These are phyloP conservation scores for Lypha dubia DNA, from an alignment of 2,888 invertebrate species.

Conservation along the genomic window DNA sequence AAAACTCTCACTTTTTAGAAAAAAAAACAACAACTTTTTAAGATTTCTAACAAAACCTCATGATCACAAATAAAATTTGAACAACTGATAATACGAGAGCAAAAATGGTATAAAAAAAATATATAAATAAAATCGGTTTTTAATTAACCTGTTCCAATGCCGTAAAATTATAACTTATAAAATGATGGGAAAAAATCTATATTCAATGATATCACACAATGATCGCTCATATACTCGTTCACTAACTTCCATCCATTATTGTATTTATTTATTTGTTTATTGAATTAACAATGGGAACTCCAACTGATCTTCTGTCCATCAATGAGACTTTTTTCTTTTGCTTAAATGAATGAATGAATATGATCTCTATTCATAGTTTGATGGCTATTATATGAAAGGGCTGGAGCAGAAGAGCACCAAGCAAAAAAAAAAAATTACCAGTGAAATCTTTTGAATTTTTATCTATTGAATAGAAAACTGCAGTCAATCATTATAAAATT, in stretches of 20 bases:
- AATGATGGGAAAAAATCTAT: constrained; percentile 63
- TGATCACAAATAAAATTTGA: constrained; percentile 2
- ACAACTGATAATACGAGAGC: constrained; percentile 14
- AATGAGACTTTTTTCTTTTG: background rate
- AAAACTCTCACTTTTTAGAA: constrained; percentile 41
- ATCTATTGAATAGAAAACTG: constrained; percentile 75
- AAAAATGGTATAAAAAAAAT: constrained; percentile 27
- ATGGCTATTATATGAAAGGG: constrained; percentile 18
- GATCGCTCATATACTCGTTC: background rate
- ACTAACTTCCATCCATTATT: background rate
- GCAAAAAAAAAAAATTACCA: background rate
- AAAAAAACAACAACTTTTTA: background rate
- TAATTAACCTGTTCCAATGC: constrained; percentile 61
- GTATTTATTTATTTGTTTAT: constrained; percentile 29
- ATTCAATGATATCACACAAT: constrained; percentile 49
- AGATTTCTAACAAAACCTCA: constrained; percentile 12
- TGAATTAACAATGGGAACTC: constrained; percentile 21
- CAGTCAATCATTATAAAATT: constrained; percentile 81
- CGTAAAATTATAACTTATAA: constrained; percentile 63
- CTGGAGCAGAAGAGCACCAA: too few species aligned
- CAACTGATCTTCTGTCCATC: constrained; percentile 18
- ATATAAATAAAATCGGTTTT: constrained; percentile 65
- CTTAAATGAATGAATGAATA: constrained; percentile 46
- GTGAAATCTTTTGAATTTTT: background rate
- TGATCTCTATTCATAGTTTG: constrained; percentile 39